Conservation (phyloP, 2,113 vertebrate genomes). For the Patagioenas fasciata region DNA sequence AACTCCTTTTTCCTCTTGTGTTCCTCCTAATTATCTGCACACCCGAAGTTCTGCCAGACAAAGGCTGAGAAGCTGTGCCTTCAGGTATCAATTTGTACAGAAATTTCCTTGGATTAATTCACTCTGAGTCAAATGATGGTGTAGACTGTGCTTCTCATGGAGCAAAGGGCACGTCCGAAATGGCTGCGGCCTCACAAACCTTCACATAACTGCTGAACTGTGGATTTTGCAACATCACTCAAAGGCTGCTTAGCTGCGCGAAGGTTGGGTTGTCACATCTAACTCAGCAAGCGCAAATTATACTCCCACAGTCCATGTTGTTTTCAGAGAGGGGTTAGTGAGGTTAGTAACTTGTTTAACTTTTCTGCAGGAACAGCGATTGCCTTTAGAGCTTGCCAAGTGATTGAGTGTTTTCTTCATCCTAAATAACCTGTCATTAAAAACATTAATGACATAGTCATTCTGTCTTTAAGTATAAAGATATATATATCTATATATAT, state of each 20-base stretch:
- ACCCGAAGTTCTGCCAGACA: not conserved
- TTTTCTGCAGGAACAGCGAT: not conserved
- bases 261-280: not conserved
- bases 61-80: not conserved
- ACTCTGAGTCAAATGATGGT: not conserved
- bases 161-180: not conserved
- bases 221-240: not conserved
- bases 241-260: accelerated
- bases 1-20: not conserved
- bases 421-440: not conserved
- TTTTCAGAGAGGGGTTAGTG: not conserved
- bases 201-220: not conserved
- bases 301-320: not conserved
- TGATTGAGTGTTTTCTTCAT: not conserved
- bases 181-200: not conserved
- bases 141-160: not conserved
- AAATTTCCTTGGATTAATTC: not conserved
- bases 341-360: not conserved
- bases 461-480: not conserved
- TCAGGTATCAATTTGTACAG: not conserved
- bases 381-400: not conserved
- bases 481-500: not conserved
- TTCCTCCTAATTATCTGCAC: not conserved
- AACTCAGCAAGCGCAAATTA: not conserved
- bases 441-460: not conserved